These are phyloP conservation scores for Orthosia gracilis DNA, from an alignment of 2,888 invertebrate species.

Conservation along the genomic window DNA sequence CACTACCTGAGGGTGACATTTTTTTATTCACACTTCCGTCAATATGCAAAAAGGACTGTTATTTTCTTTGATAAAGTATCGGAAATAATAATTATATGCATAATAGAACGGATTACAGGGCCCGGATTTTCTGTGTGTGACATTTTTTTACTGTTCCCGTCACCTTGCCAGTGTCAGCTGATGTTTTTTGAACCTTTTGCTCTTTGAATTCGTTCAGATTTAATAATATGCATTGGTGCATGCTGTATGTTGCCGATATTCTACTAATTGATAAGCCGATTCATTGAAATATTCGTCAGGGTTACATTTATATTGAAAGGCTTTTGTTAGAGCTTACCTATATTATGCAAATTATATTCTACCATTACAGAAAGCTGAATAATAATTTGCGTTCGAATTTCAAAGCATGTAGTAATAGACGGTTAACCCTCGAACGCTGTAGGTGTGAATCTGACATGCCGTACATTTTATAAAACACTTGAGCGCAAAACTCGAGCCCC, in stretches of 20 bases:
- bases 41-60: slow-evolving; percentile 90
- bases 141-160: slow-evolving; percentile 85
- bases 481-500: slow-evolving; percentile 74
- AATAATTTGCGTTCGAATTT: slow-evolving; percentile 35
- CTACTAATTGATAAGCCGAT: slow-evolving; percentile 81
- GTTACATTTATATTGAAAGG: slow-evolving; percentile 69
- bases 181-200: slow-evolving; percentile 81
- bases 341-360: slow-evolving; percentile 64
- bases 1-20: slow-evolving; percentile 89
- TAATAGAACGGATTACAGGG: slow-evolving; percentile 90
- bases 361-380: slow-evolving; percentile 34
- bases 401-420: slow-evolving; percentile 63
- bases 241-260: slow-evolving; percentile 80
- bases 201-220: slow-evolving; percentile 74
- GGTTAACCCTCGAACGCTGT: slow-evolving; percentile 87
- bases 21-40: slow-evolving; percentile 90
- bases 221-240: slow-evolving; percentile 88
- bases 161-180: slow-evolving; percentile 86
- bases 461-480: slow-evolving; percentile 83
- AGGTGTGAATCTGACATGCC: slow-evolving; percentile 85
- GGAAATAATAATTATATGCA: slow-evolving; percentile 92
- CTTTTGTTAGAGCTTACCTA: slow-evolving; percentile 57
- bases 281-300: slow-evolving; percentile 71
- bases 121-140: slow-evolving; percentile 82
- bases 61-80: slow-evolving; percentile 89